phyloP scores from a whole-genome alignment of 2,113 vertebrate species.

The Anarrhichthys ocellatus region DNA sequence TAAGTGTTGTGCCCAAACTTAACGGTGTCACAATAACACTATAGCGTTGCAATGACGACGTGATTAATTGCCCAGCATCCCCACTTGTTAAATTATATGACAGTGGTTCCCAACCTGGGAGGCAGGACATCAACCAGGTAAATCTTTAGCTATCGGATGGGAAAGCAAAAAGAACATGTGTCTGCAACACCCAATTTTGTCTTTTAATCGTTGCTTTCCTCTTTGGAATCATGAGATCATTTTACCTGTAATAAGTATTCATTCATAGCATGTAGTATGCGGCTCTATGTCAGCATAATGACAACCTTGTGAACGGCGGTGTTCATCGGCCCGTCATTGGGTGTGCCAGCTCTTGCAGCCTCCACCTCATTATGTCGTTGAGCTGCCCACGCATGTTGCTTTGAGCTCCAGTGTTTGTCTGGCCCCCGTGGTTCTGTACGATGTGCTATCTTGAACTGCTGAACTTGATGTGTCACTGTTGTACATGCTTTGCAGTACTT shows the following conservation, averaged over 20 bases:
- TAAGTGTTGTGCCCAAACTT: too few relatives aligned
- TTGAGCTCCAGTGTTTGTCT: not conserved
- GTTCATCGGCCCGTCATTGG: not conserved
- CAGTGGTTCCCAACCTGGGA: too few relatives aligned
- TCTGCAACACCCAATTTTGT: not conserved
- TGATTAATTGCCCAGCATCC: not conserved
- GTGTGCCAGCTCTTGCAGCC: not conserved
- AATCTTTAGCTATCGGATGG: too few relatives aligned
- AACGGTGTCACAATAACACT: not conserved
- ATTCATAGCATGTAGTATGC: not conserved
- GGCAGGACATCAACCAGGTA: too few relatives aligned
- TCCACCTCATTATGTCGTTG: not conserved
- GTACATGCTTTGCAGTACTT: not conserved
- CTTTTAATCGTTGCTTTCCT: not conserved
- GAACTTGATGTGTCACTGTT: constrained; percentile 2
- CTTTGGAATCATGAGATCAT: not conserved
- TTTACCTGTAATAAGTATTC: not conserved
- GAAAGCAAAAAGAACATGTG: not conserved
- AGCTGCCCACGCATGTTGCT: not conserved
- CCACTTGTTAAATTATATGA: too few relatives aligned
- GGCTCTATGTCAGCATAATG: not conserved
- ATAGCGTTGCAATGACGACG: not conserved
- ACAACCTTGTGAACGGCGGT: not conserved
- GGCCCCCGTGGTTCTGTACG: not conserved
- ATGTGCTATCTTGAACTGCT: not conserved